These are phyloP conservation scores for Crax fasciolata DNA, from an alignment of 2,797 vertebrate genomes.

Conservation along the genomic window DNA sequence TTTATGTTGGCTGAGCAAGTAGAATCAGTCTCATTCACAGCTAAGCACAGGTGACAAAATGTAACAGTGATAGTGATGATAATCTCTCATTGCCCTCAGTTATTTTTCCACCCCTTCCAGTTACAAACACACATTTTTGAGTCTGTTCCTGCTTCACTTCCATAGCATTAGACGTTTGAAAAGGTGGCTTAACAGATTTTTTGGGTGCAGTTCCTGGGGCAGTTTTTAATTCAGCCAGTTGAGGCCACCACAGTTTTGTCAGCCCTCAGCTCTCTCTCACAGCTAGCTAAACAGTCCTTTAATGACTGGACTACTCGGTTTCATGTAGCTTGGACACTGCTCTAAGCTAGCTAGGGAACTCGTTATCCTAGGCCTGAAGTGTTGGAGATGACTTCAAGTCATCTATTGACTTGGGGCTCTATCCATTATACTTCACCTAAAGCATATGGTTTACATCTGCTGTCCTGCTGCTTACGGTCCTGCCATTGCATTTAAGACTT, in stretches of 20 bases:
- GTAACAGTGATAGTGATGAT: background rate
- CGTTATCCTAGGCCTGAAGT: background rate
- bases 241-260: background rate
- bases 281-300: background rate
- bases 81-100: constrained; percentile 2
- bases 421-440: background rate
- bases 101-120: background rate
- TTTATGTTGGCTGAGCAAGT: constrained; percentile 41
- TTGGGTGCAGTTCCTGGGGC: background rate
- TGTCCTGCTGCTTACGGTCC: background rate
- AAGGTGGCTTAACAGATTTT: background rate
- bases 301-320: background rate
- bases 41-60: constrained; percentile 31
- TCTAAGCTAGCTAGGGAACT: background rate
- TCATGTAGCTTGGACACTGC: background rate
- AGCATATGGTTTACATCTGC: background rate
- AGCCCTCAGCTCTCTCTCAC: background rate
- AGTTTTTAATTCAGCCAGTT: background rate
- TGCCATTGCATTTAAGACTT: background rate
- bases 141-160: background rate
- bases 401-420: background rate
- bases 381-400: background rate
- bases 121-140: background rate
- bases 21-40: constrained; percentile 41
- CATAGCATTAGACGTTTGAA: background rate